These are phyloP conservation scores for Anhinga rufa DNA, from an alignment of 2,113 vertebrate species.

Conservation along the genomic window DNA sequence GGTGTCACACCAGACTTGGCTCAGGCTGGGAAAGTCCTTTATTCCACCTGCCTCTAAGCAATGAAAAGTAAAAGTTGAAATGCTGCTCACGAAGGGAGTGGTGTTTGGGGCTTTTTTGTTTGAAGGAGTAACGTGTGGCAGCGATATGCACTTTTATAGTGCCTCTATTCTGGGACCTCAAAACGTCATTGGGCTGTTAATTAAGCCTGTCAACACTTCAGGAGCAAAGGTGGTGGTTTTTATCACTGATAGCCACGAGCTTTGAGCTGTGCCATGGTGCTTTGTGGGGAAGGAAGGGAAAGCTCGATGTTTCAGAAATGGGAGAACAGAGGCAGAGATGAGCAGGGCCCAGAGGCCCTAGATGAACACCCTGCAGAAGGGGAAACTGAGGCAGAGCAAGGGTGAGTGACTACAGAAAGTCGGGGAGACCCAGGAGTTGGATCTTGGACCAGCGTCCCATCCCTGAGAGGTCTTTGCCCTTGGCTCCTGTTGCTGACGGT, in stretches of 20 bases:
- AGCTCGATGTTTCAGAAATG: background rate
- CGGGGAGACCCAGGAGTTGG: background rate
- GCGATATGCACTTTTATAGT: background rate
- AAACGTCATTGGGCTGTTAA: background rate
- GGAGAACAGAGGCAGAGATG: background rate
- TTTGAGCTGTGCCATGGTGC: background rate
- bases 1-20: background rate
- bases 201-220: background rate
- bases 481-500: background rate
- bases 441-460: background rate
- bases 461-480: background rate
- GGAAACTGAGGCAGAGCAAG: background rate
- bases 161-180: background rate
- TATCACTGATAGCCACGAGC: background rate
- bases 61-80: background rate
- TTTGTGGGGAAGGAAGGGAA: background rate
- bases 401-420: background rate
- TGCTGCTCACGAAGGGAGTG: background rate
- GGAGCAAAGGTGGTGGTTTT: background rate
- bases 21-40: background rate
- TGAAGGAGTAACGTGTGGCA: background rate
- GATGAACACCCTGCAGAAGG: background rate
- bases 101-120: background rate
- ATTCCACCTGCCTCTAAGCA: background rate
- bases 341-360: background rate